Percentiles rank a stretch among this genome's conserved stretches.
Conservation (phyloP, 1,140 invertebrate species). For the Watersipora subatra region DNA sequence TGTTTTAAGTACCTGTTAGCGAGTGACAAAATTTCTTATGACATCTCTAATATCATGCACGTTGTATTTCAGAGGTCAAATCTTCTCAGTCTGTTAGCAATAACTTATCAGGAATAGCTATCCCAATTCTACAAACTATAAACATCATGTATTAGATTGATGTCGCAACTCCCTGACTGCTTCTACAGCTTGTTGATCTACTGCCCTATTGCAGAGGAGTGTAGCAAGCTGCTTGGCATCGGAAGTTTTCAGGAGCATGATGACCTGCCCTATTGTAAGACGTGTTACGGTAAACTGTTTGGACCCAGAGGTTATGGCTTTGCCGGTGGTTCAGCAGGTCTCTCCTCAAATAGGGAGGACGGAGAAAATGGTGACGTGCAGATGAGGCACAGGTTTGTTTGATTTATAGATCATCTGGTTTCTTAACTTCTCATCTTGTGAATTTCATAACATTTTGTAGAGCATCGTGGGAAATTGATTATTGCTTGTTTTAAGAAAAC, state of each 20-base stretch:
- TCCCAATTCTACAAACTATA: no score
- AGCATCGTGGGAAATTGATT: no score
- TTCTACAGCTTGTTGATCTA: no score
- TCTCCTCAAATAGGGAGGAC: conserved; percentile 59
- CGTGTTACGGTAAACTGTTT: conserved; percentile 75
- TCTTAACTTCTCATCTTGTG: not conserved
- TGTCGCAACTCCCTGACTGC: no score
- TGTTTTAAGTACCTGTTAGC: no score
- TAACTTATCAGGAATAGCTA: no score
- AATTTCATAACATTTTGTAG: not conserved
- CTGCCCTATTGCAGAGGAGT: not conserved
- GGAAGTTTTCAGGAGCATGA: conserved; percentile 37
- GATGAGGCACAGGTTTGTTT: not conserved
- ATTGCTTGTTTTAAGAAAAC: no score
- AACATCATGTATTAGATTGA: no score
- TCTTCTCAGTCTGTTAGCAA: no score
- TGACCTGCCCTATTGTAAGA: conserved; percentile 79
- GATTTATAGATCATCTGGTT: not conserved
- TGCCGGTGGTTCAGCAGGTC: conserved; percentile 84
- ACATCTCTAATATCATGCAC: no score
- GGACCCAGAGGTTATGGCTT: conserved; percentile 87
- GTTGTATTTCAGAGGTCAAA: no score
- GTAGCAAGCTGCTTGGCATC: not conserved
- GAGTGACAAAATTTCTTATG: no score
- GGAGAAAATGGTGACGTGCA: not conserved